Evolutionary conservation across 2,113 vertebrate genomes (phyloP), one percentile per base, ranked within the genome.

Genomic region (Actenoides lindsayi): DNA sequence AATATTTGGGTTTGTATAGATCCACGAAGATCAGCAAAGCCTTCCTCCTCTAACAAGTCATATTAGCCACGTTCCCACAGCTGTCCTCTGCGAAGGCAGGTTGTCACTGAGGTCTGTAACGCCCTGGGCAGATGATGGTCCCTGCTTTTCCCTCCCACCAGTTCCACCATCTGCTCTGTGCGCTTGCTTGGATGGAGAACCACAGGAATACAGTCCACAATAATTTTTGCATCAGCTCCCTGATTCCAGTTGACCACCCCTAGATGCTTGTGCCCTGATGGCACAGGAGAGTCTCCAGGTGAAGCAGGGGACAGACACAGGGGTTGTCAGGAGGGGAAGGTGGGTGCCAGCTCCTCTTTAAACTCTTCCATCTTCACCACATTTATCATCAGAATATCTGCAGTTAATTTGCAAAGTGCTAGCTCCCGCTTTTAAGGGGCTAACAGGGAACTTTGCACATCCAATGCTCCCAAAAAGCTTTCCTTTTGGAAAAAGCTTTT

Each of bases 351-450:
- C 4, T 73, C 39, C 51, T 71, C 64, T 71, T 51, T 33, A 2
- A 70, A 60, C 24, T 46, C 64, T 51, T 67, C 51, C 5, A 4
- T 39, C 59, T 63, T 78, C 8, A 25, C 67, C 76, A 10, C 1
- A 8, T 24, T 73, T 37, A 42, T 13, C 54, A 51, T 35, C 42
- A 51, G 44, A 19, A 10, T 8, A 44, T 31, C 35, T 68, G 54
- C 46, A 41, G 44, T 70, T 76, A 9, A 56, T 62, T 35, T 73
- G 35, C 12, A 31, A 86, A 83, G 71, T 0, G 0, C 18, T 11
- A 57, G 54, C 24, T 89, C 83, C 41, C n/a, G 13, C 46, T 92
- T 83, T 94, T 60, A 65, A 92, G 73, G 33, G 16, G 13, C 42
- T 64, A 70, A 71, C 23, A 71, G 14, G 10, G 54, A 93, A 56